Evolutionary conservation across 2,797 vertebrate genomes (phyloP).

Genomic region (Chloroceryle inda): DNA sequence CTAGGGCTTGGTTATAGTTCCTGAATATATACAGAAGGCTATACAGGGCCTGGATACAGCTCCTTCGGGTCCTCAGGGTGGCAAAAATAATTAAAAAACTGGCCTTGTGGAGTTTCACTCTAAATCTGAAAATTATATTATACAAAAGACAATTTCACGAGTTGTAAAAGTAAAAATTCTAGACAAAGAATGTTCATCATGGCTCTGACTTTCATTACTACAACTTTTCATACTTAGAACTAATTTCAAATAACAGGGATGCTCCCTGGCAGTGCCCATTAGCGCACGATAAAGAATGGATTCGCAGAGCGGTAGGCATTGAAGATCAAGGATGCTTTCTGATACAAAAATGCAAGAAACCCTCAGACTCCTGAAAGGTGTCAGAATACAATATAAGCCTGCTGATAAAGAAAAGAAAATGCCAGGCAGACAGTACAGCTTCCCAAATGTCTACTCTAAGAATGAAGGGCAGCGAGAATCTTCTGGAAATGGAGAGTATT

Average conservation of each 20-base stretch:
- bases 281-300: background rate
- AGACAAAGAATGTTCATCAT: background rate
- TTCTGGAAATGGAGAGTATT: background rate
- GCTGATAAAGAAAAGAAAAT: constrained; percentile 30
- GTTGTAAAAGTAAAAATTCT: background rate
- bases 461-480: background rate
- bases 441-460: background rate
- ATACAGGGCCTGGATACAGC: background rate
- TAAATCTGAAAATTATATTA: constrained; percentile 5
- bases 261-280: background rate
- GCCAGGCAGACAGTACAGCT: background rate
- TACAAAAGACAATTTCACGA: background rate
- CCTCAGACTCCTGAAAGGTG: background rate
- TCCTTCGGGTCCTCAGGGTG: background rate
- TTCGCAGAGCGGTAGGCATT: background rate
- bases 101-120: background rate
- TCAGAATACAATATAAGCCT: background rate
- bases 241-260: constrained; percentile 6
- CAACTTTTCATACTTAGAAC: background rate
- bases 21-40: background rate
- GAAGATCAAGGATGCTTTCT: constrained; percentile 21
- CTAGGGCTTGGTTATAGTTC: background rate
- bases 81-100: background rate
- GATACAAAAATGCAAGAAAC: background rate
- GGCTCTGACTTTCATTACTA: background rate